Percentiles rank a stretch among this genome's conserved stretches.
Evolutionary conservation across 2,797 vertebrate genomes (phyloP).

Genomic region (Sebastes goodei): DNA sequence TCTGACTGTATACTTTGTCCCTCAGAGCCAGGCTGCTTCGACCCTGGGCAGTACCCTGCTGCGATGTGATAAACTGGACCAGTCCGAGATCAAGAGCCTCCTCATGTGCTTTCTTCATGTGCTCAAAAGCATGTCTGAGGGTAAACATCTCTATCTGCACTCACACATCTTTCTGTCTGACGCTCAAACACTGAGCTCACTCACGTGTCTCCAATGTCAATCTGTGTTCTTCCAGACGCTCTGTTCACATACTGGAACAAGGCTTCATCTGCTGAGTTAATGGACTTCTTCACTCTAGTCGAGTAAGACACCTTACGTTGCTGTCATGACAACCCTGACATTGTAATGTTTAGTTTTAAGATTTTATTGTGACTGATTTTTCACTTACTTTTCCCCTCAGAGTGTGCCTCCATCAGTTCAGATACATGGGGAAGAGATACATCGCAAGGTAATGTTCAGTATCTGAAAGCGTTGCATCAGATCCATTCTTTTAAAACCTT

Average conservation of each 20-base stretch:
- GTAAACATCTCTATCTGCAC: constrained; percentile 70
- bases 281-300: constrained; percentile 97
- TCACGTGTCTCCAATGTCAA: not conserved
- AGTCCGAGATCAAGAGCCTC: constrained; percentile 94
- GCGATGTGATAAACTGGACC: constrained; percentile 96
- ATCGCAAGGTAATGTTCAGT: constrained; percentile 93
- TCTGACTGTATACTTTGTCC: constrained; percentile 26
- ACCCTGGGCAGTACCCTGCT: constrained; percentile 88
- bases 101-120: constrained; percentile 98
- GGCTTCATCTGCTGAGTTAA: constrained; percentile 91
- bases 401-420: constrained; percentile 97
- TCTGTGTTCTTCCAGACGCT: constrained; percentile 84
- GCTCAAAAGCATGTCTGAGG: constrained; percentile 98
- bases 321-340: not conserved
- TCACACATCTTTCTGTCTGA: not conserved
- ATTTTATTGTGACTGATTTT: not conserved
- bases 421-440: constrained; percentile 98
- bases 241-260: constrained; percentile 98
- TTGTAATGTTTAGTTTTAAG: not conserved
- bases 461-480: not conserved
- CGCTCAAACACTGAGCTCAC: not conserved
- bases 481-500: not conserved
- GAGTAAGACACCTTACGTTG: constrained; percentile 86
- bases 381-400: constrained; percentile 71
- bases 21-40: constrained; percentile 87